Base-by-base conservation (phyloP, 1,140 invertebrate species). In the Dendroctonus valens region DNA sequence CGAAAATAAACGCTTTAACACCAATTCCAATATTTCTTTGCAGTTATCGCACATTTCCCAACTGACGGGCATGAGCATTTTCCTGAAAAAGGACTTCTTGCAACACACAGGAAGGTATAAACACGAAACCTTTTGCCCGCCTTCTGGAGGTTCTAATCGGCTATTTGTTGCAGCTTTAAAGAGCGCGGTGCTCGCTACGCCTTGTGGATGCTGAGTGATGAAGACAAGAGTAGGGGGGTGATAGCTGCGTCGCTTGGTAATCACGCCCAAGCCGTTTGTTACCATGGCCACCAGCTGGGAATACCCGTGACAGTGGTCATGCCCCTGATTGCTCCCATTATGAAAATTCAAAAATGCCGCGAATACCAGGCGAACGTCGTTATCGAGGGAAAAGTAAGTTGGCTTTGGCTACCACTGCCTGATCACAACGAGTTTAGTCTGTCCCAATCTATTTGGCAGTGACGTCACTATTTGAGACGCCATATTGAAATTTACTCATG, bases 221-320 rank as follows among this genome's bases (percentile, higher is more conserved):
- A 91, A 26, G 85, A 93, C 69, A 89, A 88, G 74, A 78, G 79
- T 37, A 81, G 77, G 11, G 95, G 95, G 38, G 93, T 97, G 0
- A 93, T 97, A 64, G 93, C 94, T 6, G 94, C 95, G 0, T 95
- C 92, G 8, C 83, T 96, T 41, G 94, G 95, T 0, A 97, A 97
- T 77, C 95, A 97, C 79, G 94, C 95, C 0, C 82, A 91, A 55
- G 95, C 90, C 0, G 79, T 98, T 7, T 87, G 87, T 64, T 97
- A 95, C 76, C 95, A 97, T 76, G 95, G 93, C 1, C 81, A 87
- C 69, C 82, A 86, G 63, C 81, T 97, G 0, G 83, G 85, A 6
- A 90, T 97, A 50, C 89, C 91, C 0, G 89, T 94, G 0, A 96
- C 93, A 0, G 95, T 98, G 3, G 91, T 98, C 0, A 97, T 97